phyloP scores from a whole-genome alignment of 2,797 vertebrate species.

The Morus bassanus region DNA sequence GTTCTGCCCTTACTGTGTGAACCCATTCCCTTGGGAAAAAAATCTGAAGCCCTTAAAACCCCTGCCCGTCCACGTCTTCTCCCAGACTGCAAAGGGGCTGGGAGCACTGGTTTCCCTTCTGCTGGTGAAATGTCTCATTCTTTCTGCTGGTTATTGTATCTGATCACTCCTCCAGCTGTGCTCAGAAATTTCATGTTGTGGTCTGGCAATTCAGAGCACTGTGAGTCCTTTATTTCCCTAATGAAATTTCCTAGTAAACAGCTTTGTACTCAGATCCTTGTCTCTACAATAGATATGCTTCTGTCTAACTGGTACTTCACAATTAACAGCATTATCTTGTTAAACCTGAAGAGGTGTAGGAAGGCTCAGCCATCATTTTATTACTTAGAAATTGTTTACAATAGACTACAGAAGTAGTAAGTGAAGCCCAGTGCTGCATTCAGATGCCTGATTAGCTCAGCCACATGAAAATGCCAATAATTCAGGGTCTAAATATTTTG shows the following conservation, averaged over 20 bases:
- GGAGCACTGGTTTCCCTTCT: neutral
- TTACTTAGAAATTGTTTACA: constrained; percentile 29
- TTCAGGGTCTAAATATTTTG: neutral
- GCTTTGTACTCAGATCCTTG: constrained; percentile 34
- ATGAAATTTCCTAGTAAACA: constrained; percentile 33
- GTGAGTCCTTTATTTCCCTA: constrained; percentile 41
- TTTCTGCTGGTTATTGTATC: neutral
- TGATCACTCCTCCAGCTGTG: neutral
- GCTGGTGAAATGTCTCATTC: neutral
- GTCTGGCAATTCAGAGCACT: constrained; percentile 7
- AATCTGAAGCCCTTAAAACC: neutral
- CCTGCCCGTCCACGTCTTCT: neutral
- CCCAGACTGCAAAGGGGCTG: neutral
- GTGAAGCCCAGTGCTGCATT: neutral
- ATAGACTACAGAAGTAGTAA: neutral
- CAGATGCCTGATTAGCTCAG: constrained; percentile 19
- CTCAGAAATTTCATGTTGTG: neutral
- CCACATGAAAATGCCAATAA: neutral
- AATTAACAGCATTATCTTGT: constrained; percentile 56
- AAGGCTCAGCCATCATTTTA: constrained; percentile 5
- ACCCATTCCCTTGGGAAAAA: neutral
- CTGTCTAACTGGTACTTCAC: neutral
- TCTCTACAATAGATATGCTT: neutral
- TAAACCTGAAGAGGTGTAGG: constrained; percentile 27
- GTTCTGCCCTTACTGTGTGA: neutral